These are phyloP conservation scores for Limnodromus scolopaceus DNA, from an alignment of 2,797 vertebrate genomes.

Conservation along the genomic window DNA sequence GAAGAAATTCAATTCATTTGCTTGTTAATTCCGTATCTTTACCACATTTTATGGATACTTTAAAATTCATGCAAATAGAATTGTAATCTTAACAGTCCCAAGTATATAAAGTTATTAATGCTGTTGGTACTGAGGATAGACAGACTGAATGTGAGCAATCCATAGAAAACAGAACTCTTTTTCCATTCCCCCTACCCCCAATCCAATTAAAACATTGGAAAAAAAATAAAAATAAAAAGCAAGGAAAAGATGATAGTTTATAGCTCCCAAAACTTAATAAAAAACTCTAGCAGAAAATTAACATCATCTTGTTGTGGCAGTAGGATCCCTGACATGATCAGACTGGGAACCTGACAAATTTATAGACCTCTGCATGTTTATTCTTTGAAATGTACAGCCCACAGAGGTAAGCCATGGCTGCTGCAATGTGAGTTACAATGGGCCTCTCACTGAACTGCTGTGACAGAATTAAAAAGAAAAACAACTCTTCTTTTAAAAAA, in stretches of 20 bases:
- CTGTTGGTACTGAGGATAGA: not conserved
- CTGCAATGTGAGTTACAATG: not conserved
- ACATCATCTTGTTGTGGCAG: not conserved
- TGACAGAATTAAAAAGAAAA: not conserved
- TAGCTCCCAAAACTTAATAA: not conserved
- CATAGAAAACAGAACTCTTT: not conserved
- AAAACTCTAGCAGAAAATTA: not conserved
- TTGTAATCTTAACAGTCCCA: not conserved
- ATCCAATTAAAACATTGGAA: not conserved
- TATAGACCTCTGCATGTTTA: not conserved
- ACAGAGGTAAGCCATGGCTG: not conserved
- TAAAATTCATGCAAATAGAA: not conserved
- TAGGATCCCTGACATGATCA: not conserved
- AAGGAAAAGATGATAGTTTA: not conserved
- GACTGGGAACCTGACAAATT: not conserved
- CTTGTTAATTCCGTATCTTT: not conserved
- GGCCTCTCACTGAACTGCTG: not conserved
- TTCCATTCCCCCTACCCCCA: not conserved
- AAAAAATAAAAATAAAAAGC: accelerated
- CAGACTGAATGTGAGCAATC: not conserved
- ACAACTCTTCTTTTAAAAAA: not conserved
- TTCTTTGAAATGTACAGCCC: not conserved
- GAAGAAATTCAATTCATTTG: not conserved
- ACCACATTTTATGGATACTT: not conserved
- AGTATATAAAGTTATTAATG: not conserved